Conservation (phyloP, 2,797 vertebrate species). For the Pseudochromis fuscus region DNA sequence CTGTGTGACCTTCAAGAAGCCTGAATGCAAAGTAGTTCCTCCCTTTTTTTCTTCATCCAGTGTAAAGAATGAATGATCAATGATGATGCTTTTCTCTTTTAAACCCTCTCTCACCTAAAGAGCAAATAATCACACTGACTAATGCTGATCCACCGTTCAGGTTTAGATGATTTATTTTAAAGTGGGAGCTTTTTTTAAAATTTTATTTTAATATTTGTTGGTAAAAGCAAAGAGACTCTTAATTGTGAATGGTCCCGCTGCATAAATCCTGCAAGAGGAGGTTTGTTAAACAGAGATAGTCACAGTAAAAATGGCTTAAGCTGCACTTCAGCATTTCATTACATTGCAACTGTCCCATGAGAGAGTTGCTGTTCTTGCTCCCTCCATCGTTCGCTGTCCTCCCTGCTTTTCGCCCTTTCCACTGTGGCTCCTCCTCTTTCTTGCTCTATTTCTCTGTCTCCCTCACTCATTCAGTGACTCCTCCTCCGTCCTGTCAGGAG, state of each 20-base stretch:
- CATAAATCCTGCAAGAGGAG: slow-evolving; percentile 24
- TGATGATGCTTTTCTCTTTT: slow-evolving; percentile 57
- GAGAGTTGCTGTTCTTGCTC: slow-evolving; percentile 51
- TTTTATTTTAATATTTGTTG: background rate
- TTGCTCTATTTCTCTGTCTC: slow-evolving; percentile 43
- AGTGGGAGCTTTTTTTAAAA: background rate
- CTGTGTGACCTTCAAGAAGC: slow-evolving; percentile 70
- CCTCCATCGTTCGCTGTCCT: slow-evolving; percentile 5
- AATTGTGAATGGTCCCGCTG: slow-evolving; percentile 11
- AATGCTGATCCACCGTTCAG: slow-evolving; percentile 39
- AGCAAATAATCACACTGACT: slow-evolving; percentile 43
- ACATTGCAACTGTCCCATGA: slow-evolving; percentile 32
- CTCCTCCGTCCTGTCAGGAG: slow-evolving; percentile 28
- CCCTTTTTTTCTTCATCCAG: slow-evolving; percentile 6
- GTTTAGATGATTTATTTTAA: slow-evolving; percentile 29
- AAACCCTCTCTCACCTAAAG: slow-evolving; percentile 20
- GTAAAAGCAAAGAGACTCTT: background rate
- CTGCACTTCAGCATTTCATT: slow-evolving; percentile 40
- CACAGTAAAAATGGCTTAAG: slow-evolving; percentile 24
- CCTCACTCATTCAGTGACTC: slow-evolving; percentile 14
- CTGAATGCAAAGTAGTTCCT: slow-evolving; percentile 64
- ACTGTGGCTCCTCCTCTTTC: too few species aligned
- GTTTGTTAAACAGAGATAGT: slow-evolving; percentile 32
- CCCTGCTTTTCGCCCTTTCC: background rate
- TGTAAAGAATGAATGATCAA: slow-evolving; percentile 59